Conservation (phyloP, 30 jellyfish, hydroid and myxozoan species). For the Aurelia aurita complex sp. Pacific region DNA sequence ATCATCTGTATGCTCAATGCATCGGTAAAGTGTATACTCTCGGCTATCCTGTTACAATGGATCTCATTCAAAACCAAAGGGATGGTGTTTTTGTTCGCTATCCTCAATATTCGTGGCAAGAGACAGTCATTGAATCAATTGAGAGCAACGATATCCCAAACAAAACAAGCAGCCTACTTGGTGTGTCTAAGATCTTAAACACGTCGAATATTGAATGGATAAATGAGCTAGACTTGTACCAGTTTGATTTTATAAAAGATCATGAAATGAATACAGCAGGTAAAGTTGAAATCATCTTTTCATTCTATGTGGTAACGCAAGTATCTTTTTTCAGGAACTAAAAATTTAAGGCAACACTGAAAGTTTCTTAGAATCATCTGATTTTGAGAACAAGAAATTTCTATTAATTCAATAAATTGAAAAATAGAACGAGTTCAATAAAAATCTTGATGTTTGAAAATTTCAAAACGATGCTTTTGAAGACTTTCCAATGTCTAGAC, state of each 20-base stretch:
- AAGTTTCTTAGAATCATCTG: too few relatives aligned
- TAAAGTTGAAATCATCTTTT: neutral
- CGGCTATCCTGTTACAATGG: conserved; percentile 43
- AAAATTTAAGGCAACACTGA: too few relatives aligned
- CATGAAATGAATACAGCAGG: conserved; percentile 75
- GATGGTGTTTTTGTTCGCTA: conserved; percentile 50
- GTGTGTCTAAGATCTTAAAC: conserved; percentile 22
- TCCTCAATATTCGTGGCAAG: conserved; percentile 70
- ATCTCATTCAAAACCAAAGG: conserved; percentile 18
- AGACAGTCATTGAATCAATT: conserved; percentile 44
- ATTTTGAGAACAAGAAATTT: too few relatives aligned
- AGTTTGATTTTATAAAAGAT: conserved; percentile 32
- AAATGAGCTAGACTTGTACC: conserved; percentile 53
- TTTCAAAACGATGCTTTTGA: too few relatives aligned
- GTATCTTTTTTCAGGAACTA: too few relatives aligned
- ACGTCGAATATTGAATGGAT: conserved; percentile 22
- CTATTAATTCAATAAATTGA: too few relatives aligned
- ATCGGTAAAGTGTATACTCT: conserved; percentile 67
- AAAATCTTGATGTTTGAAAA: too few relatives aligned
- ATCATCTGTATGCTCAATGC: conserved; percentile 44
- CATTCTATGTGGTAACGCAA: too few relatives aligned
- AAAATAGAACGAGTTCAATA: too few relatives aligned
- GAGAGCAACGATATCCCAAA: conserved; percentile 25
- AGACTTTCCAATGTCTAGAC: too few relatives aligned
- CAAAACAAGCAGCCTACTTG: conserved; percentile 46